Conservation (phyloP, 1,140 invertebrate genomes). For the Trachymyrmex septentrionalis region DNA sequence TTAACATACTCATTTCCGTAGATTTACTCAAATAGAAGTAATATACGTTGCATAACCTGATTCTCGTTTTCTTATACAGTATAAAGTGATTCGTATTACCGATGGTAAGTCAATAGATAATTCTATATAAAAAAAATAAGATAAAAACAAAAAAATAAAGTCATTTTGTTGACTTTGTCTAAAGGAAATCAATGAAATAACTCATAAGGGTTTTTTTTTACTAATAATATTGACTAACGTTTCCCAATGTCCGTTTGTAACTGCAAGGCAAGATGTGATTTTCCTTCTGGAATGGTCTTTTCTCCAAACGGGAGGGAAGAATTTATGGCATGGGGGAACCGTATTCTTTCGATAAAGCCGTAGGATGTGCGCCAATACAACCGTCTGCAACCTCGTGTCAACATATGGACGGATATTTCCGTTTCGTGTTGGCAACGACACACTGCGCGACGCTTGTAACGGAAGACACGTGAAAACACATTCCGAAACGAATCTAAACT, state of each 20-base stretch:
- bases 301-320: slow-evolving; percentile 32
- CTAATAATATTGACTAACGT: neutral
- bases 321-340: slow-evolving; percentile 45
- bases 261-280: slow-evolving; percentile 3
- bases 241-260: neutral
- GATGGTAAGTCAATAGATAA: neutral
- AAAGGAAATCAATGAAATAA: neutral
- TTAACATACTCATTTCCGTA: neutral
- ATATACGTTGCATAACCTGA: neutral
- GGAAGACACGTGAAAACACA: slow-evolving; percentile 51
- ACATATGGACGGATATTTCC: slow-evolving; percentile 75
- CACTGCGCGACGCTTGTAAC: slow-evolving; percentile 25
- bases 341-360: slow-evolving; percentile 69
- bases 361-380: slow-evolving; percentile 24
- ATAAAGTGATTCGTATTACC: neutral
- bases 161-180: neutral
- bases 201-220: neutral
- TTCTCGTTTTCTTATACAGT: neutral
- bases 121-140: neutral
- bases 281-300: neutral
- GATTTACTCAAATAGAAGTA: neutral
- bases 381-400: slow-evolving; percentile 69
- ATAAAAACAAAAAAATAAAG: neutral
- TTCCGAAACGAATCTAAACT: slow-evolving; percentile 38
- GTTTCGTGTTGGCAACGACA: slow-evolving; percentile 37